Evolutionary conservation across 1,140 invertebrate species (phyloP).

Genomic region (Orussus abietinus): DNA sequence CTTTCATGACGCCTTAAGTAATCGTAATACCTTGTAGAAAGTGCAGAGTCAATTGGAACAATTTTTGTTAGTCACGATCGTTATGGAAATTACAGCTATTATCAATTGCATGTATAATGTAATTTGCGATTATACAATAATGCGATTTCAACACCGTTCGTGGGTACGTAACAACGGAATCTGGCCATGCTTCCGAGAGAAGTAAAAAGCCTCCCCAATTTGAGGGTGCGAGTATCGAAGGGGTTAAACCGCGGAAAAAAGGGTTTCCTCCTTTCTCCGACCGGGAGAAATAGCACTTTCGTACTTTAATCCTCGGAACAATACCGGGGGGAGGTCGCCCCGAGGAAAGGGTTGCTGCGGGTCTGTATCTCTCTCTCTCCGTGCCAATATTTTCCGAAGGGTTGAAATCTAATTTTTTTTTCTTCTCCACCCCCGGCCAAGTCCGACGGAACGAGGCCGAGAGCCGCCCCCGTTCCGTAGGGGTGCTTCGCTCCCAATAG

Average conservation of each 20-base stretch:
- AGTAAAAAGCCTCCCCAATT: too few species aligned
- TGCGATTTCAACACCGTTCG: too few species aligned
- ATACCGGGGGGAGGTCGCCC: conserved; percentile 25
- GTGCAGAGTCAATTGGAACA: too few species aligned
- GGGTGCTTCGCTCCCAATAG: conserved; percentile 33
- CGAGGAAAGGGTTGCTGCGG: conserved; percentile 34
- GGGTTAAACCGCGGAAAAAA: conserved; percentile 16
- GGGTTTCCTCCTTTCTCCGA: conserved; percentile 25
- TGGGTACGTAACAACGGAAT: too few species aligned
- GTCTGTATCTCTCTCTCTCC: conserved; percentile 19
- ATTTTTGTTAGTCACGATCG: too few species aligned
- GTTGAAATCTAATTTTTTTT: conserved; percentile 50
- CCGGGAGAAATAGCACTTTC: conserved; percentile 43
- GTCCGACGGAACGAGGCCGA: conserved; percentile 12
- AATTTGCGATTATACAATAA: too few species aligned
- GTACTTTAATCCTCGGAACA: conserved; percentile 48
- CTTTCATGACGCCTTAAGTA: too few species aligned
- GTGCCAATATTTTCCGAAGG: conserved; percentile 48
- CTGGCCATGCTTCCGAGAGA: too few species aligned
- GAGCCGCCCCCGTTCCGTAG: conserved; percentile 8
- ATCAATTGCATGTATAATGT: too few species aligned
- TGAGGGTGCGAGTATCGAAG: too few species aligned
- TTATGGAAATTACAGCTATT: too few species aligned
- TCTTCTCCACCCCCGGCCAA: conserved; percentile 21
- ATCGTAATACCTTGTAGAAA: too few species aligned